phyloP scores from a whole-genome alignment of 2,113 vertebrate species.

The Circaetus gallicus region DNA sequence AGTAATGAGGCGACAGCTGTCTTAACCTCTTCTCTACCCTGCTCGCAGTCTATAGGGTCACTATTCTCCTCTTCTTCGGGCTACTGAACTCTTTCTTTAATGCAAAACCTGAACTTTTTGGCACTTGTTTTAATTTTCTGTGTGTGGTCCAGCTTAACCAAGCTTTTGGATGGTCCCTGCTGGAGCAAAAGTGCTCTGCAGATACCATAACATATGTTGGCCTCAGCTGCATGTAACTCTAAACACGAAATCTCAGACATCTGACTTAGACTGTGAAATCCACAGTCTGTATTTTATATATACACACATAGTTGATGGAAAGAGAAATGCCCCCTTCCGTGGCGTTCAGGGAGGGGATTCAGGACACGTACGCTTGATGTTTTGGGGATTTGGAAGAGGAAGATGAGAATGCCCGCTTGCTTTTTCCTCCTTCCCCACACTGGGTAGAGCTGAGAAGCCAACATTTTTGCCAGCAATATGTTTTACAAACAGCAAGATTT shows the following conservation, averaged over 20 bases:
- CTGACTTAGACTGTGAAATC: not conserved
- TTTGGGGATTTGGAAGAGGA: not conserved
- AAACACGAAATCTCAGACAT: not conserved
- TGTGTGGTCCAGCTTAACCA: not conserved
- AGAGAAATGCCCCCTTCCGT: not conserved
- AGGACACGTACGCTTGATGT: fast-evolving
- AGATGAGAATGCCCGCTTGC: not conserved
- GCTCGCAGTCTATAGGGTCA: not conserved
- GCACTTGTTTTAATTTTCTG: not conserved
- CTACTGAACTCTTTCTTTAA: not conserved
- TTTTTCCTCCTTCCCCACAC: not conserved
- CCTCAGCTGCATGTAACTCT: not conserved
- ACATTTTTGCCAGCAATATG: not conserved
- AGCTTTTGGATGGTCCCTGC: not conserved
- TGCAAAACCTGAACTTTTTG: not conserved
- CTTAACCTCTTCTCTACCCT: not conserved
- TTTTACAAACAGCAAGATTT: not conserved
- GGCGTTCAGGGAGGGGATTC: not conserved
- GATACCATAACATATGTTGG: not conserved
- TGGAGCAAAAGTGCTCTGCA: not conserved
- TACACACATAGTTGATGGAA: fast-evolving
- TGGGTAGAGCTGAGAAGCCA: fast-evolving
- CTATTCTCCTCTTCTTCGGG: not conserved
- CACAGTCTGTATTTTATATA: not conserved
- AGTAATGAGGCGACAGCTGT: not conserved